Percentiles rank a stretch among this genome's conserved stretches.
Evolutionary conservation across 2,113 vertebrate species (phyloP).

Genomic region (Ahaetulla prasina): DNA sequence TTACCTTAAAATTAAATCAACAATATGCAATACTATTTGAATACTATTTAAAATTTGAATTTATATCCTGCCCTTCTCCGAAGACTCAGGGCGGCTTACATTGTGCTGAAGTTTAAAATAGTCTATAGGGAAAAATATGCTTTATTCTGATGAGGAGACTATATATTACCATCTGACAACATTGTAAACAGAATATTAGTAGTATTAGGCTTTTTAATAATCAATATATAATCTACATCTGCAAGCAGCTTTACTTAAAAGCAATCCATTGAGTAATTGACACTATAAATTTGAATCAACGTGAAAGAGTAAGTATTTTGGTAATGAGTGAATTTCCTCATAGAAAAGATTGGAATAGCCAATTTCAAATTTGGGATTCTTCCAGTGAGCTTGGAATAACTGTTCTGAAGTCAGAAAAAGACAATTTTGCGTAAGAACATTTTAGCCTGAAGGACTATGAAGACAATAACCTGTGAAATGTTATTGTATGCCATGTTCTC

Average conservation of each 20-base stretch:
- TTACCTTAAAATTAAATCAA: too few species aligned
- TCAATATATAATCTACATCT: neutral
- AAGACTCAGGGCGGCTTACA: too few species aligned
- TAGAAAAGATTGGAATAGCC: neutral
- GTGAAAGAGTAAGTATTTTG: neutral
- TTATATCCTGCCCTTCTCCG: too few species aligned
- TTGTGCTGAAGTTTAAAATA: too few species aligned
- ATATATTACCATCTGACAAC: too few species aligned
- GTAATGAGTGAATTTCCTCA: neutral
- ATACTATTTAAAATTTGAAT: too few species aligned
- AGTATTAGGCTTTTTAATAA: neutral
- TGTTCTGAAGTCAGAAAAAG: neutral
- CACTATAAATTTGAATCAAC: neutral
- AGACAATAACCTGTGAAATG: neutral
- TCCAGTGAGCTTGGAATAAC: neutral
- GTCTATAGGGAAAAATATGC: too few species aligned
- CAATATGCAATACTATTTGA: too few species aligned
- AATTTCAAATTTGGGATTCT: neutral
- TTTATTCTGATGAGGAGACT: too few species aligned
- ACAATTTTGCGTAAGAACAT: neutral
- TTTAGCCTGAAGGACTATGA: neutral
- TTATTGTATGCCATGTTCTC: neutral
- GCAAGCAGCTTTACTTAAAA: neutral
- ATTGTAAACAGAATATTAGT: too few species aligned
- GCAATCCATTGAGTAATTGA: neutral